phyloP scores from a whole-genome alignment of 2,797 vertebrate species.

The Geotrypetes seraphini region DNA sequence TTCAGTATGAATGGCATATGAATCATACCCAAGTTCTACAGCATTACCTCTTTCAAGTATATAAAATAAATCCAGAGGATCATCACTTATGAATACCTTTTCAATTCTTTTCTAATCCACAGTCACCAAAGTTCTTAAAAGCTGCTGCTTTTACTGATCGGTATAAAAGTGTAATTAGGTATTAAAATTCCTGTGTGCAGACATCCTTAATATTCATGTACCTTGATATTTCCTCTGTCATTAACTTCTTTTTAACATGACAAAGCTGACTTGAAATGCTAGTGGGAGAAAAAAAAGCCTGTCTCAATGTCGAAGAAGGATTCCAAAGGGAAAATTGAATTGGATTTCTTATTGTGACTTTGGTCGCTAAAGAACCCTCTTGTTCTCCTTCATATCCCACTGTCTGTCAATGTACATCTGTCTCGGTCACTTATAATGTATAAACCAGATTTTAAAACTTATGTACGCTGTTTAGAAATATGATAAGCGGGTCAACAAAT shows the following conservation, averaged over 20 bases:
- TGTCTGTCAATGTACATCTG: too few relatives aligned
- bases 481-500: too few relatives aligned
- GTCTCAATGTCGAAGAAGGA: conserved; percentile 1
- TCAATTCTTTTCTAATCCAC: conserved; percentile 48
- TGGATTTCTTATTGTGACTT: background rate
- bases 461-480: too few relatives aligned
- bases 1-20: conserved; percentile 56
- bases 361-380: too few relatives aligned
- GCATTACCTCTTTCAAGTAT: conserved; percentile 65
- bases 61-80: conserved; percentile 60
- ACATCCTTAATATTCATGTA: conserved; percentile 51
- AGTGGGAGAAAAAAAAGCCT: conserved; percentile 17
- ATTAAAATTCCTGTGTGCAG: conserved; percentile 27
- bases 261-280: conserved; percentile 37
- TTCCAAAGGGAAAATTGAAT: background rate
- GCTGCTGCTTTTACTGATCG: conserved; percentile 30
- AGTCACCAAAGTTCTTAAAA: conserved; percentile 31
- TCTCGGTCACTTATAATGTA: too few relatives aligned
- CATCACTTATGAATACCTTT: conserved; percentile 61
- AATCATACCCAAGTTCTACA: conserved; percentile 65
- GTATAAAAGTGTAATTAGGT: conserved; percentile 25
- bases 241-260: conserved; percentile 46
- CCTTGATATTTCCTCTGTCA: conserved; percentile 44
- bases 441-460: too few relatives aligned
- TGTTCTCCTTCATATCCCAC: too few relatives aligned